A percentile compares a stretch with the other conserved stretches of the same genome.
Evolutionary conservation across 2,888 invertebrate species (phyloP).

Genomic region (Caenorhabditis angaria): DNA sequence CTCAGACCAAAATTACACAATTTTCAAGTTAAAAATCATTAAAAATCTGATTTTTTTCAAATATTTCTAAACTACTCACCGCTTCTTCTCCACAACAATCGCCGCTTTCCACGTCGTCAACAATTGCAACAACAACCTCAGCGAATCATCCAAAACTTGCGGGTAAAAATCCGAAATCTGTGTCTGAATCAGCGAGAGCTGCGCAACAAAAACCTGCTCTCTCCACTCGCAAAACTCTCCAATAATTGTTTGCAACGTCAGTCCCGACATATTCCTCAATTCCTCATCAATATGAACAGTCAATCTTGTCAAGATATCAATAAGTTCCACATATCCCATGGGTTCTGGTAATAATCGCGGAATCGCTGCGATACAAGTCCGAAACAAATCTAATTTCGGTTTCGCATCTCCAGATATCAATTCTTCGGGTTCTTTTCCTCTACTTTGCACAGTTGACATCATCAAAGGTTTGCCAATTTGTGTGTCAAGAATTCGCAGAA

Average conservation of each 20-base stretch:
- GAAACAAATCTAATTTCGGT: slow-evolving; percentile 94
- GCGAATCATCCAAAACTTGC: slow-evolving; percentile 88
- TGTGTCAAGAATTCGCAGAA: slow-evolving; percentile 89
- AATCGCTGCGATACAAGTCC: slow-evolving; percentile 97
- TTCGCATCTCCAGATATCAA: slow-evolving; percentile 85
- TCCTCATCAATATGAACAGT: slow-evolving; percentile 99
- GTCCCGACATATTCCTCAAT: slow-evolving; percentile 78
- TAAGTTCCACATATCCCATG: slow-evolving; percentile 86
- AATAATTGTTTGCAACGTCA: slow-evolving; percentile 83
- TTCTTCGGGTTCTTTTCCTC: slow-evolving; percentile 80
- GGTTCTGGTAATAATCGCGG: slow-evolving; percentile 96
- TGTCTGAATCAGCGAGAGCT: slow-evolving; percentile 61
- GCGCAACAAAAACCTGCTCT: slow-evolving; percentile 85
- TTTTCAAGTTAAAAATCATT: no score
- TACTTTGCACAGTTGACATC: slow-evolving; percentile 94
- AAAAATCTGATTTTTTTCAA: no score
- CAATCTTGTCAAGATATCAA: slow-evolving; percentile 89
- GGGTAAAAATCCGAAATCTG: slow-evolving; percentile 81
- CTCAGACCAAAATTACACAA: no score
- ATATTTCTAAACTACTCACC: no score
- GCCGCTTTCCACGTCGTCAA: slow-evolving; percentile 91
- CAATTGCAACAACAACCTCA: slow-evolving; percentile 89
- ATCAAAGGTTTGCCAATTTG: slow-evolving; percentile 96
- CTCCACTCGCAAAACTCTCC: slow-evolving; percentile 97
- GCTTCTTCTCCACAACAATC: slow-evolving; percentile 50